Evolutionary conservation across 2,113 vertebrate species (phyloP), one percentile per base, ranked within the genome.

Genomic region (Apteryx mantelli): DNA sequence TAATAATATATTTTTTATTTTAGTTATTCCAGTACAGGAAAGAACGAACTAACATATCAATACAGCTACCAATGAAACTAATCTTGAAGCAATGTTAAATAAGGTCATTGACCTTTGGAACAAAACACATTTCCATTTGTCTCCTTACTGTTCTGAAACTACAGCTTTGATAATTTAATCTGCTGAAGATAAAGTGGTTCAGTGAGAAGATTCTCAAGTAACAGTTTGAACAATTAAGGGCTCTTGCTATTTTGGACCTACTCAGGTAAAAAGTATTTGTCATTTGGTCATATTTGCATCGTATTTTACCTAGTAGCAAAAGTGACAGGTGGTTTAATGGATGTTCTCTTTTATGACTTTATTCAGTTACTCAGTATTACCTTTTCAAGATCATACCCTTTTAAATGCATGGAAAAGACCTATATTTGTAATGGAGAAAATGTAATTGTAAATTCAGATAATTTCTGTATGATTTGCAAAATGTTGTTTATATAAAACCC

Each of bases 131-230:
- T 92, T 98, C 58, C 97, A 86, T 61, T 75, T 98, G 46, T 91
- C 96, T n/a, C 75, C 24, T 26, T 97, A 98, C 68, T 64, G 80
- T 69, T 85, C 96, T 2, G 97, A 98, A 25, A 32, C 55, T 11
- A 80, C 68, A 24, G 60, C 93, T 16, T 52, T 96, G 26, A 96
- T 98, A 73, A 97, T 98, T 46, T 94, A 97, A 19, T 98, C 97
- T 14, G 53, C 95, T 11, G 98, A 98, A 42, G 97, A 98, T 42
- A 32, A 97, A n/a, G 18, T 95, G 38, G 46, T 89, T 86, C 97
- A 97, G 58, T 46, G 98, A 76, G 98, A 98, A 75, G 98, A 98
- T 21, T 98, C 97, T 85, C 97, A 97, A 81, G 55, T 95, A 56
- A 93, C 95, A 61, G 95, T 98, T 34, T 68, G 91, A 50, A 95